Evolutionary conservation across 2,888 invertebrate genomes (phyloP).

Genomic region (Suillia variegata): DNA sequence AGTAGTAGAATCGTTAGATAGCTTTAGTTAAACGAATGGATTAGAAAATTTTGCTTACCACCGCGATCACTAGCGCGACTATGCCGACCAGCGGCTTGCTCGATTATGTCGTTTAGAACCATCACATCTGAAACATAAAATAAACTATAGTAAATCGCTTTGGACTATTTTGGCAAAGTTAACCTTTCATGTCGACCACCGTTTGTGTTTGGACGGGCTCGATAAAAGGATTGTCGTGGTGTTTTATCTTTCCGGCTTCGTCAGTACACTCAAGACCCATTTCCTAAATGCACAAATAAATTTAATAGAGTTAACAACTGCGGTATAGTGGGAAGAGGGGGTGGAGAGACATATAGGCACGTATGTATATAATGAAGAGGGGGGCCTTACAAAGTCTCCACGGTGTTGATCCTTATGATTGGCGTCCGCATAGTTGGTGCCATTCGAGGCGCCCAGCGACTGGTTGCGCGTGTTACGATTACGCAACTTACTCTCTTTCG

Average conservation of each 20-base stretch:
- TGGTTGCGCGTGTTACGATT: constrained; percentile 76
- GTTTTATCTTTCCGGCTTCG: constrained; percentile 82
- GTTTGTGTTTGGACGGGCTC: constrained; percentile 85
- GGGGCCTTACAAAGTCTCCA: constrained; percentile 71
- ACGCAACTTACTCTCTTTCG: constrained; percentile 84
- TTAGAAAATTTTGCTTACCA: constrained; percentile 68
- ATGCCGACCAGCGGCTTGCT: constrained; percentile 90
- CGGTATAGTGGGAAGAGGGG: neutral
- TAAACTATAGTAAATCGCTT: no score
- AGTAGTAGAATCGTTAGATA: neutral
- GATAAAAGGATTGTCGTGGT: constrained; percentile 89
- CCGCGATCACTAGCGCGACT: constrained; percentile 85
- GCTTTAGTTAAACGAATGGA: constrained; percentile 37
- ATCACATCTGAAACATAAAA: constrained; percentile 77
- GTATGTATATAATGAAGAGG: neutral
- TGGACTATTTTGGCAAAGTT: neutral
- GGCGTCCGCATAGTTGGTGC: constrained; percentile 66
- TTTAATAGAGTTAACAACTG: neutral
- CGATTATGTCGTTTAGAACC: constrained; percentile 95
- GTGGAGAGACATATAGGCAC: constrained; percentile 1
- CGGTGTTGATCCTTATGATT: constrained; percentile 69
- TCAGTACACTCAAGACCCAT: constrained; percentile 79
- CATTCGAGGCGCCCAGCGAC: constrained; percentile 67
- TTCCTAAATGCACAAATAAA: constrained; percentile 65
- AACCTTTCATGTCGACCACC: constrained; percentile 93